A percentile compares a stretch with the other conserved stretches of the same genome.
Conservation (phyloP, 2,797 vertebrate genomes). For the Margarornis squamiger region DNA sequence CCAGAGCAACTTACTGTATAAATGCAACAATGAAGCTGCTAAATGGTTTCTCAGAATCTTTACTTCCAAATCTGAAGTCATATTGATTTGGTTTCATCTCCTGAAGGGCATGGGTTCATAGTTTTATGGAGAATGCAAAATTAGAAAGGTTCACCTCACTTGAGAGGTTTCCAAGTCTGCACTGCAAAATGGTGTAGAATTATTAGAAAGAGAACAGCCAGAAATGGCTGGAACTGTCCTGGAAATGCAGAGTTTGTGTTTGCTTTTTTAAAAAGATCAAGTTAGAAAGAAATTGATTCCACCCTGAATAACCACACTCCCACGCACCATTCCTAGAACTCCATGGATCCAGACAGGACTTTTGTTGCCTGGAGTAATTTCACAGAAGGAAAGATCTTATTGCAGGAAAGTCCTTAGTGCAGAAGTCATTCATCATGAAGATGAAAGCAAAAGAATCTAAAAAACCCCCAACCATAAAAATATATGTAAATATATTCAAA, state of each 20-base stretch:
- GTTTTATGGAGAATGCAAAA: not conserved
- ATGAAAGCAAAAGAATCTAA: not conserved
- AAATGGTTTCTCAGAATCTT: slow-evolving; percentile 36
- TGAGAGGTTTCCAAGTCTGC: not conserved
- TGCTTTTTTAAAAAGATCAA: fast-evolving
- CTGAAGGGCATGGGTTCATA: not conserved
- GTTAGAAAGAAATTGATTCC: not conserved
- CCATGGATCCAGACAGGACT: not conserved
- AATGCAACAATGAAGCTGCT: slow-evolving; percentile 34
- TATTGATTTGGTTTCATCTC: slow-evolving; percentile 21
- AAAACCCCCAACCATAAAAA: fast-evolving
- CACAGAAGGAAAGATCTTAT: not conserved
- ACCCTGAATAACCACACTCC: not conserved
- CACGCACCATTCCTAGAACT: not conserved
- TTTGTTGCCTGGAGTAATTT: not conserved
- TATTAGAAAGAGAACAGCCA: not conserved
- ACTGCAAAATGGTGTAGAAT: not conserved
- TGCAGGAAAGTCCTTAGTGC: not conserved
- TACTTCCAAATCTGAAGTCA: slow-evolving; percentile 12
- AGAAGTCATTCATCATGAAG: not conserved
- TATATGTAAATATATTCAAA: not conserved
- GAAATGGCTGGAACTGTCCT: not conserved
- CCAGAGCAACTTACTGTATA: slow-evolving; percentile 34
- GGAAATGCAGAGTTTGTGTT: not conserved
- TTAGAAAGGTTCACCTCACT: not conserved